A percentile compares a stretch with the other conserved stretches of the same genome.
phyloP scores from a whole-genome alignment of 1,140 invertebrate species.

The Neuroterus valhalla region DNA sequence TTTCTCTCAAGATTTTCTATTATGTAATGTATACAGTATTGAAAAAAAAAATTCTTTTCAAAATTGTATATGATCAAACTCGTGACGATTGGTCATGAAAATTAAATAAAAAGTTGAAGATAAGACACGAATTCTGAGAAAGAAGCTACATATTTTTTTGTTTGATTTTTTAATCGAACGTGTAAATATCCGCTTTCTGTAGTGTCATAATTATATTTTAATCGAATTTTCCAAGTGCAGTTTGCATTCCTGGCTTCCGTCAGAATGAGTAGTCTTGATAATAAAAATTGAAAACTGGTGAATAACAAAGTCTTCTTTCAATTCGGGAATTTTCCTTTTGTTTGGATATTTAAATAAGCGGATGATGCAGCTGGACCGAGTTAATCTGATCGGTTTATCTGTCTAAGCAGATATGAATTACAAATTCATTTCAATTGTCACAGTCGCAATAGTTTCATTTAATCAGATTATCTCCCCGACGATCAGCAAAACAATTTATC shows the following conservation, averaged over 20 bases:
- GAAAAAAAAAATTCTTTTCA: neutral
- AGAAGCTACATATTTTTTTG: neutral
- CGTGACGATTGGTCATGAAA: constrained; percentile 2
- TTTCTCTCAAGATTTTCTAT: no score
- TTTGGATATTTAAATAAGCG: constrained; percentile 14
- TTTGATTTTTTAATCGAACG: neutral
- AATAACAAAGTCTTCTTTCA: neutral
- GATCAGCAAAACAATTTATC: constrained; percentile 1
- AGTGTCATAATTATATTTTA: neutral
- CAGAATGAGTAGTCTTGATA: neutral
- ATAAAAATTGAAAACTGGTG: neutral
- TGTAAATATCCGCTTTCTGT: neutral
- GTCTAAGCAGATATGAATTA: neutral
- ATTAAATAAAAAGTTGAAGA: neutral
- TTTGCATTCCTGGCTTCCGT: neutral
- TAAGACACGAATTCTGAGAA: neutral
- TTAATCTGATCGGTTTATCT: constrained; percentile 21
- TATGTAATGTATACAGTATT: no score
- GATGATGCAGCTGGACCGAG: constrained; percentile 24
- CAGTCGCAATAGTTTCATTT: constrained; percentile 5
- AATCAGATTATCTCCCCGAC: neutral
- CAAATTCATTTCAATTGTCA: constrained; percentile 3
- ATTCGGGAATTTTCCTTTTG: constrained; percentile 25
- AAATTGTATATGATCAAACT: neutral
- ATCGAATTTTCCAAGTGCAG: neutral